These are phyloP conservation scores for Eristalis intricaria DNA, from an alignment of 2,888 invertebrate species.

Conservation along the genomic window DNA sequence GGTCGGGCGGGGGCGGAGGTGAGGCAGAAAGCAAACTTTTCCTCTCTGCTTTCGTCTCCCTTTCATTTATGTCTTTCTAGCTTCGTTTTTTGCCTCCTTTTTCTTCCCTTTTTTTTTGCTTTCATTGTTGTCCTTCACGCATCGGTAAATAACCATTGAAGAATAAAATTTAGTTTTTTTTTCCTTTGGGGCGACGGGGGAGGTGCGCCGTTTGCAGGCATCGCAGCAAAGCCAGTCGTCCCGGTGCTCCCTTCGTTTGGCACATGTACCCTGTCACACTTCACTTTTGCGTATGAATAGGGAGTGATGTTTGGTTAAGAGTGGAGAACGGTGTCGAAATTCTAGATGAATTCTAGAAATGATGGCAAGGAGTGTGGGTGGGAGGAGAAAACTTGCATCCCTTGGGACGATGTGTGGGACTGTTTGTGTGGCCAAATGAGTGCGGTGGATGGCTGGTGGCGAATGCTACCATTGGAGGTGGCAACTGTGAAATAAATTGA, in stretches of 20 bases:
- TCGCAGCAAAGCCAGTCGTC: not conserved
- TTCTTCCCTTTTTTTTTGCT: conserved; percentile 14
- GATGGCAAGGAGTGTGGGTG: not conserved
- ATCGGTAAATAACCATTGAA: conserved; percentile 69
- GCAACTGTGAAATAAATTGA: conserved; percentile 66
- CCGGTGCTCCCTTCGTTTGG: not conserved
- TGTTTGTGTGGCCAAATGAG: conserved; percentile 1
- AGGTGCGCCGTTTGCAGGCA: no score
- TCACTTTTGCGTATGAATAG: conserved; percentile 48
- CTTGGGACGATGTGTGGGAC: not conserved
- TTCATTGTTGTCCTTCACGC: conserved; percentile 67
- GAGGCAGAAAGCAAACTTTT: conserved; percentile 12
- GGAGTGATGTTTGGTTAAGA: conserved; percentile 64
- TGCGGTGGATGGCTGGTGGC: not conserved
- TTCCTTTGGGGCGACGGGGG: not conserved
- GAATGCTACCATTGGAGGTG: conserved; percentile 21
- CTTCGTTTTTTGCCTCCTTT: not conserved
- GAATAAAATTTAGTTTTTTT: conserved; percentile 61
- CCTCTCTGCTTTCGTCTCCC: conserved; percentile 13
- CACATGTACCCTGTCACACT: conserved; percentile 1
- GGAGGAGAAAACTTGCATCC: not conserved
- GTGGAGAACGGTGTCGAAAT: conserved; percentile 58
- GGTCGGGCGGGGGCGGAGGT: not conserved
- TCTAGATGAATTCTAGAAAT: not conserved
- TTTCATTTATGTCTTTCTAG: not conserved